A percentile compares a stretch with the other conserved stretches of the same genome.
These are phyloP conservation scores for Scaptomyza flava DNA, from an alignment of 2,888 invertebrate genomes.

Conservation along the genomic window DNA sequence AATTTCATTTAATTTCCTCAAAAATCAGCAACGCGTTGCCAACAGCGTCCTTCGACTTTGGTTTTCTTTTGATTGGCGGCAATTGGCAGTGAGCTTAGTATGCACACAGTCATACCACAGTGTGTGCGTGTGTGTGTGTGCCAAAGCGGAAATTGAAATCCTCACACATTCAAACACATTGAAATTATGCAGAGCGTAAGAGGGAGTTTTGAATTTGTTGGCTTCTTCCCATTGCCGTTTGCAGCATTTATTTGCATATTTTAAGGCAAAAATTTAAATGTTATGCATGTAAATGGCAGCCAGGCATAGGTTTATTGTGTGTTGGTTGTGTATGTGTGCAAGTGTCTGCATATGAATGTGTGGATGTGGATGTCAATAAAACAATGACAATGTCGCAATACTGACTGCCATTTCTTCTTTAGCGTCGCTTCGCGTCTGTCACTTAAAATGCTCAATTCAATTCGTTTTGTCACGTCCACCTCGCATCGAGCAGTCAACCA, in stretches of 20 bases:
- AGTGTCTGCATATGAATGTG: slow-evolving; percentile 1
- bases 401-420: slow-evolving; percentile 38
- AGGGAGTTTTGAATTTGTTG: slow-evolving; percentile 44
- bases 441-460: slow-evolving; percentile 75
- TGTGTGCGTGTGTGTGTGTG: slow-evolving; percentile 27
- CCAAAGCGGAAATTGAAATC: slow-evolving; percentile 71
- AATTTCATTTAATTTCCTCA: slow-evolving; percentile 77
- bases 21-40: slow-evolving; percentile 64
- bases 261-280: slow-evolving; percentile 68
- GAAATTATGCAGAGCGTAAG: slow-evolving; percentile 30
- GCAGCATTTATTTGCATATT: slow-evolving; percentile 73
- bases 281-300: slow-evolving; percentile 43
- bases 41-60: slow-evolving; percentile 66
- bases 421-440: slow-evolving; percentile 55
- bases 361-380: slow-evolving; percentile 61
- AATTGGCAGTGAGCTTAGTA: slow-evolving; percentile 63
- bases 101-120: slow-evolving; percentile 18
- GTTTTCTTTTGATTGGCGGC: slow-evolving; percentile 77
- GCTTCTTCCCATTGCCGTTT: slow-evolving; percentile 28
- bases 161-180: slow-evolving; percentile 49
- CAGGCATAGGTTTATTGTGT: slow-evolving; percentile 21
- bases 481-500: slow-evolving; percentile 50
- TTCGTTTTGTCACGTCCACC: slow-evolving; percentile 71
- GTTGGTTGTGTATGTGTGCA: not conserved
- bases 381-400: slow-evolving; percentile 68